These are phyloP conservation scores for Actinernus sp. DNA, from an alignment of 92 coral and sea anemone genomes.

Conservation along the genomic window DNA sequence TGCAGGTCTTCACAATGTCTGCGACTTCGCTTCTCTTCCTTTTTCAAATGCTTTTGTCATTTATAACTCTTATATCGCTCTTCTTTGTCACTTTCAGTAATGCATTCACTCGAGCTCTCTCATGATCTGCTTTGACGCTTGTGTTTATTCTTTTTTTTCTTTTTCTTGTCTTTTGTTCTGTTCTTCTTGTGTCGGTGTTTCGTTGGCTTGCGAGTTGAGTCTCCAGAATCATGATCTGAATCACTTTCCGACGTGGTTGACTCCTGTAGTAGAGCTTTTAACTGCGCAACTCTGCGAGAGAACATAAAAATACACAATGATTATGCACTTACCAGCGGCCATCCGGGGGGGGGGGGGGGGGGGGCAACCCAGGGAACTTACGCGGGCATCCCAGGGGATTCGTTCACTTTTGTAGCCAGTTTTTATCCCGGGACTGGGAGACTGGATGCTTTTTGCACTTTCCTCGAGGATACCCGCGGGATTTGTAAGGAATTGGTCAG, in stretches of 20 bases:
- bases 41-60: no score
- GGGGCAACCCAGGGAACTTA: no score
- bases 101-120: conserved; percentile 1
- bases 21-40: no score
- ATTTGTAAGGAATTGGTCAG: no score
- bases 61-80: no score
- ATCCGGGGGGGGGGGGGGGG: no score
- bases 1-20: no score
- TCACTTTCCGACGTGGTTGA: conserved; percentile 93
- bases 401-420: not conserved
- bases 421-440: no score
- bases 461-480: no score
- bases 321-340: no score
- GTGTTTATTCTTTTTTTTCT: conserved; percentile 36
- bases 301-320: not conserved
- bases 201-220: conserved; percentile 10
- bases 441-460: no score
- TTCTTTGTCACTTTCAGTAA: conserved; percentile 17
- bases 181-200: conserved; percentile 43
- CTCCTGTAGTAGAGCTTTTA: conserved; percentile 89
- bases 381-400: not conserved
- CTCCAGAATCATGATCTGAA: conserved; percentile 44
- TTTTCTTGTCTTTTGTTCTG: conserved; percentile 38
- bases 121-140: conserved; percentile 42
- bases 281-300: conserved; percentile 81